Evolutionary conservation across 2,113 vertebrate genomes (phyloP), one percentile per base, ranked within the genome.

Genomic region (Megaleporinus macrocephalus): DNA sequence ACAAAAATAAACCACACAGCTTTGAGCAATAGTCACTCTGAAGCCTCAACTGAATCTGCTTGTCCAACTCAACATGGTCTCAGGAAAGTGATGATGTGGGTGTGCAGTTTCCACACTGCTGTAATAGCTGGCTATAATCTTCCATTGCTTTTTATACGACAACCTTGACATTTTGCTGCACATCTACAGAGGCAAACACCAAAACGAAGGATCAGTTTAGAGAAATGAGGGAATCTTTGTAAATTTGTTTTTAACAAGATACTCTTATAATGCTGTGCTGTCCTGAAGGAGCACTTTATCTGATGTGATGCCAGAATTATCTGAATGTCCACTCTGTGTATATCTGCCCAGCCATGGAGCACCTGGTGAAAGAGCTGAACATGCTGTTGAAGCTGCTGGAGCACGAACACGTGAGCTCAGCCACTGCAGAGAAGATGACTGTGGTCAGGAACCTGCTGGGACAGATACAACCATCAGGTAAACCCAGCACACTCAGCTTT

Each of bases 301-400:
- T 29, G 16, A 5, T 30, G 11, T 33, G 11, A 29, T n/a, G 24
- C 13, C 49, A 30, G 24, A 15, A 66, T 30, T 7, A 9, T 36
- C 7, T 55, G n/a, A 24, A 27, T 61, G 24, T 44, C 33, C 49
- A 26, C 79, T 26, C 26, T 27, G 59, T 71, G 27, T 13, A 76
- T 59, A 75, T 78, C 29, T 72, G 84, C 71, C 53, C 88, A 94
- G 96, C 92, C 84, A 92, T 99, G 90, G 98, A 99, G 88, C 96
- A 96, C 76, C 96, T 99, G 61, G 92, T 99, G 71, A 96, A 92
- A 0, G 98, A 99, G 91, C 93, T 99, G 75, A 93, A 92, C 0
- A 36, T 95, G 59, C 91, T 99, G 72, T 95, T 99, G 83, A 98
- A 95, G 91, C 93, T 99, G 91, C 89, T 99, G 91, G 97, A 99